A percentile compares a stretch with the other conserved stretches of the same genome.
Conservation (phyloP, 2,888 invertebrate species). For the Prosapia bicincta region DNA sequence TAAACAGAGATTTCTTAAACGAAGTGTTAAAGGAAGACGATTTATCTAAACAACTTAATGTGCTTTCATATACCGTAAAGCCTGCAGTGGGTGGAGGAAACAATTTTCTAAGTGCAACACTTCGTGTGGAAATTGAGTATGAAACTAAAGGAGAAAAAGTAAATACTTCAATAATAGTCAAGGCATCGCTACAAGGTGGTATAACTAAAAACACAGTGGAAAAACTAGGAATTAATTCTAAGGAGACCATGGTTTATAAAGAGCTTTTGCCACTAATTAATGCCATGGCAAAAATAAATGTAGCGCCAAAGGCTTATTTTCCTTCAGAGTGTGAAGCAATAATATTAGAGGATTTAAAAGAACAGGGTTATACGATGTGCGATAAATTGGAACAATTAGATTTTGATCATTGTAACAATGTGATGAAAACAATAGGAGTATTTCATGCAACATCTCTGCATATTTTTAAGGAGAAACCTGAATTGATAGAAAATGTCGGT, state of each 20-base stretch:
- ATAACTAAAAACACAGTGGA: background rate
- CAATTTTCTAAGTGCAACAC: background rate
- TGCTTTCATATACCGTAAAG: background rate
- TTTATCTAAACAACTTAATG: background rate
- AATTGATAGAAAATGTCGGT: slow-evolving; percentile 3
- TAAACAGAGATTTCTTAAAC: background rate
- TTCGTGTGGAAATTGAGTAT: background rate
- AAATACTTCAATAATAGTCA: background rate
- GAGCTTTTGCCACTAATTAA: background rate
- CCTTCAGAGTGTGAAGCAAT: background rate
- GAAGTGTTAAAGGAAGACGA: background rate
- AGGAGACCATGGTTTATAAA: background rate
- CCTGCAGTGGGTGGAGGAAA: background rate
- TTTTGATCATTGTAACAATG: background rate
- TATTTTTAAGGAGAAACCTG: background rate
- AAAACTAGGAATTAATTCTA: background rate
- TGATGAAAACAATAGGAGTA: background rate
- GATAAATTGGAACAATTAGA: background rate
- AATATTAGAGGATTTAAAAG: background rate
- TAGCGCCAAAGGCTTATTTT: background rate
- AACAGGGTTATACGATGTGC: background rate
- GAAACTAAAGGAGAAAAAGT: background rate
- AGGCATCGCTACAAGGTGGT: background rate
- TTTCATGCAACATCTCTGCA: background rate
- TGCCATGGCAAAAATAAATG: background rate